A percentile compares a stretch with the other conserved stretches of the same genome.
Conservation (phyloP, 2,797 vertebrate genomes). For the Astyanax mexicanus region DNA sequence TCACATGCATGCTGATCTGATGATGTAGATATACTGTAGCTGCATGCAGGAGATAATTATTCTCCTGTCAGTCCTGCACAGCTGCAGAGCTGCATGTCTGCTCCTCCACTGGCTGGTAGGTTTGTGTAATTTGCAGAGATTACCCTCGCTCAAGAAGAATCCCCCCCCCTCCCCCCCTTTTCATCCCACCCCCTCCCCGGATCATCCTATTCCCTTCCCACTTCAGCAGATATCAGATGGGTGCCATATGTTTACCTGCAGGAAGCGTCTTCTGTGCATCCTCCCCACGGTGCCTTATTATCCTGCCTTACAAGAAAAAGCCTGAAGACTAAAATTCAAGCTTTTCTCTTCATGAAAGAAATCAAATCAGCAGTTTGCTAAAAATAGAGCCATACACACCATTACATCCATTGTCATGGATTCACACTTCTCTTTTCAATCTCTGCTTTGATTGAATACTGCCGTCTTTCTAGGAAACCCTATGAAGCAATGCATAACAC, state of each 20-base stretch:
- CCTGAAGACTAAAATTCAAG: background rate
- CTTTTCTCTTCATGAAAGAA: background rate
- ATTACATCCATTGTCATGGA: too few relatives aligned
- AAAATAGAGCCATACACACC: slow-evolving; percentile 7
- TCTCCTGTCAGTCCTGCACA: slow-evolving; percentile 23
- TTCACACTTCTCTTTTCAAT: background rate
- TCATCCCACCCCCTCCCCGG: background rate
- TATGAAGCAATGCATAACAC: background rate
- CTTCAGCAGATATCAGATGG: slow-evolving; percentile 17
- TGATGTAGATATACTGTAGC: slow-evolving; percentile 26
- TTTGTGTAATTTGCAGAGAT: slow-evolving; percentile 36
- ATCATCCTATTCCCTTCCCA: background rate
- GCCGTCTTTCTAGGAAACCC: background rate
- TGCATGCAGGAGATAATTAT: slow-evolving; percentile 30
- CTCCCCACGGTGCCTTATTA: slow-evolving; percentile 4
- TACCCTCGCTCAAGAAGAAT: slow-evolving; percentile 19
- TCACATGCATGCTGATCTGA: slow-evolving; percentile 13
- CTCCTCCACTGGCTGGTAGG: background rate
- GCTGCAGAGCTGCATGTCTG: slow-evolving; percentile 6
- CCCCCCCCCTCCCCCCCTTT: too few relatives aligned
- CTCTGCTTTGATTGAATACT: slow-evolving; percentile 2
- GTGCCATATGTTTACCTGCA: slow-evolving; percentile 38
- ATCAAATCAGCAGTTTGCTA: background rate
- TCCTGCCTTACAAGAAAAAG: background rate
- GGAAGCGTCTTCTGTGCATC: slow-evolving; percentile 20